Percentiles rank a stretch among this genome's conserved stretches.
Conservation (phyloP, 2,113 vertebrate genomes). For the Progne subis region DNA sequence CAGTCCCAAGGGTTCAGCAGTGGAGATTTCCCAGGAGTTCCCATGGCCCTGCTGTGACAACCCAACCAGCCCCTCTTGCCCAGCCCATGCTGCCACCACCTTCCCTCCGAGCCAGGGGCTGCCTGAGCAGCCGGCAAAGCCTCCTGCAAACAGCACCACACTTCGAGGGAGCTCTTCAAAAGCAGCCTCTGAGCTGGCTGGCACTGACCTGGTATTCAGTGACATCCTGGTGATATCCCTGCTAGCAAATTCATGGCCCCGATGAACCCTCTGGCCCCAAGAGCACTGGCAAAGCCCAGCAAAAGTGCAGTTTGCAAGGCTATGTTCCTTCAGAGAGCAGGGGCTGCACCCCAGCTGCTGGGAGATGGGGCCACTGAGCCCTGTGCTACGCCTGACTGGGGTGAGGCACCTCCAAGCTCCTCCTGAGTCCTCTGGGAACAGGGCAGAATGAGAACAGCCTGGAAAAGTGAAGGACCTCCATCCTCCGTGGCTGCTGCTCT, state of each 20-base stretch:
- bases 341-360: background rate
- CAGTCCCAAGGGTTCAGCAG: background rate
- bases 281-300: no score
- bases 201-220: background rate
- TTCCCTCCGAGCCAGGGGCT: fast-evolving
- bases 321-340: background rate
- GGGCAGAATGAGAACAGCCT: background rate
- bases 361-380: background rate
- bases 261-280: fast-evolving
- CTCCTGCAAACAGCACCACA: background rate
- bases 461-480: background rate
- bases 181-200: background rate
- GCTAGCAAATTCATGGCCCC: background rate
- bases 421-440: background rate
- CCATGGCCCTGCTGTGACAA: background rate
- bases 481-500: fast-evolving
- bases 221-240: background rate
- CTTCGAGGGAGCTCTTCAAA: background rate
- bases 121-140: background rate
- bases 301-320: background rate
- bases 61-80: fast-evolving
- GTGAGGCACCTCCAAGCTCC: background rate
- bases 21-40: background rate
- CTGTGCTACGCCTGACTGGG: background rate
- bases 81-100: fast-evolving